Conservation (phyloP, 2,797 vertebrate genomes). For the Poecilia picta region DNA sequence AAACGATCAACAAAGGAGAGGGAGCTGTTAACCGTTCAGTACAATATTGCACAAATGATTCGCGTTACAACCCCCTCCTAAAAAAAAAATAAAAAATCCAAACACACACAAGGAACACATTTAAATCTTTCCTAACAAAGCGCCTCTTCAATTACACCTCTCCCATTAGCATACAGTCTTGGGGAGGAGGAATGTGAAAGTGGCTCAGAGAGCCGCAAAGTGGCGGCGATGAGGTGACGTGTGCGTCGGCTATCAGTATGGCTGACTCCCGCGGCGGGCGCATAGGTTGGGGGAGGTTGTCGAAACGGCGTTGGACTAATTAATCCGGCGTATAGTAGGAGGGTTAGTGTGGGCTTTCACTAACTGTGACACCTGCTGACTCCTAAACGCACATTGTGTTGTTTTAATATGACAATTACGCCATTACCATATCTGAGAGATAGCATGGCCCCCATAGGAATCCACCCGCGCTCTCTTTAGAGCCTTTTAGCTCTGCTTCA, state of each 20-base stretch:
- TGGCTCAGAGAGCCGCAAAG: constrained; percentile 52
- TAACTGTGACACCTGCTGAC: constrained; percentile 83
- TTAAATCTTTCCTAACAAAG: constrained; percentile 75
- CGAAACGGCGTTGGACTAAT: constrained; percentile 78
- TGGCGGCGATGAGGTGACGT: constrained; percentile 60
- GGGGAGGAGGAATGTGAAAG: constrained; percentile 76
- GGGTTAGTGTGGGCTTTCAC: constrained; percentile 77
- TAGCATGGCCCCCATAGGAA: constrained; percentile 74
- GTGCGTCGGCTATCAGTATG: constrained; percentile 60
- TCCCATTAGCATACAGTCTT: constrained; percentile 72
- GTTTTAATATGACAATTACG: constrained; percentile 85
- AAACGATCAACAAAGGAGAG: constrained; percentile 37
- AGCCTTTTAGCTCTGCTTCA: constrained; percentile 74
- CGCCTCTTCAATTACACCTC: constrained; percentile 76
- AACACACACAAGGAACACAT: constrained; percentile 68
- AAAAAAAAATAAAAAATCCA: constrained; percentile 23
- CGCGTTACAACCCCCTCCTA: constrained; percentile 39
- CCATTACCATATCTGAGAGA: constrained; percentile 84
- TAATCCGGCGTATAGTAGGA: constrained; percentile 78
- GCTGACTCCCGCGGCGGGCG: constrained; percentile 74
- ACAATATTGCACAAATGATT: constrained; percentile 64
- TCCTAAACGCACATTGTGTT: constrained; percentile 81
- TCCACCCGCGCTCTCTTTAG: constrained; percentile 77
- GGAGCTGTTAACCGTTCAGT: constrained; percentile 65
- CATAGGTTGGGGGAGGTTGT: constrained; percentile 71